Base-by-base conservation (phyloP, 1,140 invertebrate species). In the Neodiprion pinetum region DNA sequence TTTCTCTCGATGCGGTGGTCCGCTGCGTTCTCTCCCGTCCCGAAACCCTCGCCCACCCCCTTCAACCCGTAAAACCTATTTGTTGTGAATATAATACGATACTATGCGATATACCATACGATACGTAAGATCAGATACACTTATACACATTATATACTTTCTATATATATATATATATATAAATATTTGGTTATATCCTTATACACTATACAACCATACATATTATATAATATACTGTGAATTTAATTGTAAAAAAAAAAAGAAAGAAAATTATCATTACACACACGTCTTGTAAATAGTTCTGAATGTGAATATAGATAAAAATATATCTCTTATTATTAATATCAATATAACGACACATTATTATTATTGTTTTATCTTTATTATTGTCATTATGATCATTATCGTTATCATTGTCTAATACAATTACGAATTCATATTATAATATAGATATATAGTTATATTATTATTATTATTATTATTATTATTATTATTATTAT, bases 281-380 rank as follows among this genome's bases (percentile, higher is more conserved):
- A 1, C 17, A 61, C n/a, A 72, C 17, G 47, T 78, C 80, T 72
- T 88, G 87, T 88, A 88, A 76, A 88, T 88, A 88, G 80, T 81
- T 85, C 80, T 88, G 78, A 88, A 88, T 88, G 86, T 88, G 86
- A 87, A 88, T 87, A 88, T 87, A 86, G 85, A 88, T 84, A 83
- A 85, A 61, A 87, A 83, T 83, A 84, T 86, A 87, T 85, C 82
- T 87, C 86, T 86, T 82, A 79, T 79, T 82, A 84, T 61, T 61
- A 40, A 40, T 40, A 40, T 40, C 28, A 40, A 40, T 80, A 83
- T 79, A 77, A 79, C 28, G 28, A 40, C 5, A 40, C 28, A 5
- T 40, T 61, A 61, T 61, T 61, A 61, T 61, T 61, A 61, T 61
- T 61, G 8, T 61, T 61, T 61, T 61, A 61, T 61, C 9, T 66